These are phyloP conservation scores for Macroramphosus scolopax DNA, from an alignment of 2,797 vertebrate species.

Conservation along the genomic window DNA sequence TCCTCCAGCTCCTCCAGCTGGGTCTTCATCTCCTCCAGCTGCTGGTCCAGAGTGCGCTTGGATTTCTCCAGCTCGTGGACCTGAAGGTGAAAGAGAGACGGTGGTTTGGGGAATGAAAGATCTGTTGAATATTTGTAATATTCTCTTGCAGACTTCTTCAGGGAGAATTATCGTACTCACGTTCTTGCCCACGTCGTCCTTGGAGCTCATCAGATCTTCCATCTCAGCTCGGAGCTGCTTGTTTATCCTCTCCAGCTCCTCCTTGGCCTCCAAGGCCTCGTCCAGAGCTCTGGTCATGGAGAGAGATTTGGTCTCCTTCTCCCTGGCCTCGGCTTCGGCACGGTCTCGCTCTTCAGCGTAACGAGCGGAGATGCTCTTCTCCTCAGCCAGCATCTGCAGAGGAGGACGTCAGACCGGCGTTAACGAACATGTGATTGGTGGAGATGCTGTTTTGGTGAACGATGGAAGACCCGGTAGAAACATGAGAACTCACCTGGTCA, in stretches of 20 bases:
- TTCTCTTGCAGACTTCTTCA: no score
- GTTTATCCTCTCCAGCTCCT: slow-evolving; percentile 92
- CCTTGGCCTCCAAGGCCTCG: slow-evolving; percentile 92
- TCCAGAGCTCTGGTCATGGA: slow-evolving; percentile 92
- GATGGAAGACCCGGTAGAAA: neutral
- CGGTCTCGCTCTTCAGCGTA: slow-evolving; percentile 94
- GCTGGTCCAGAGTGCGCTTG: slow-evolving; percentile 91
- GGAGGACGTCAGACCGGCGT: neutral
- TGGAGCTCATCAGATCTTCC: slow-evolving; percentile 98
- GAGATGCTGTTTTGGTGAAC: neutral
- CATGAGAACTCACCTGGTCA: slow-evolving; percentile 81
- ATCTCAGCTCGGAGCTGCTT: slow-evolving; percentile 94
- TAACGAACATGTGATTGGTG: neutral
- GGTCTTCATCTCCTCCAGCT: slow-evolving; percentile 97
- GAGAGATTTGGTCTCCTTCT: slow-evolving; percentile 96
- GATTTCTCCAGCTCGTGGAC: slow-evolving; percentile 97
- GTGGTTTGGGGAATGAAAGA: neutral
- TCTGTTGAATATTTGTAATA: no score
- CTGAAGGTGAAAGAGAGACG: slow-evolving; percentile 55
- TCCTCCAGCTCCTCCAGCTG: slow-evolving; percentile 97
- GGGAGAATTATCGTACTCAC: slow-evolving; percentile 82
- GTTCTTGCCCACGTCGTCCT: slow-evolving; percentile 97
- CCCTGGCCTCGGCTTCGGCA: slow-evolving; percentile 94
- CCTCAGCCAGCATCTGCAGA: slow-evolving; percentile 91
- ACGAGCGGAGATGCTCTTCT: slow-evolving; percentile 94